These are phyloP conservation scores for Cottoperca gobio DNA, from an alignment of 2,797 vertebrate genomes.

Conservation along the genomic window DNA sequence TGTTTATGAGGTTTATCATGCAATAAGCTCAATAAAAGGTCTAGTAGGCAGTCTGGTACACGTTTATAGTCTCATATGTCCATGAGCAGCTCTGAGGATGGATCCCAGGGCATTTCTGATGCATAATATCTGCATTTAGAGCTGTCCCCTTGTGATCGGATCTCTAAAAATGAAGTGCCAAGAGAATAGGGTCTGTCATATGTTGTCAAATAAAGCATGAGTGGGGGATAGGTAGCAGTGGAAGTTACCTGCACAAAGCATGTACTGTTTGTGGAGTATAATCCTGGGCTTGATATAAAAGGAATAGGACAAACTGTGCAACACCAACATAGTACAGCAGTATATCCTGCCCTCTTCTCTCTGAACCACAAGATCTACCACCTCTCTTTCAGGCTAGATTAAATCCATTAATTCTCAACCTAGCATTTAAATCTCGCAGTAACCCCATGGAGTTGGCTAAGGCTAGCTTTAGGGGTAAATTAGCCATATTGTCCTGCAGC, in stretches of 20 bases:
- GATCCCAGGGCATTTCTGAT: not conserved
- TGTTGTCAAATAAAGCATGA: slow-evolving; percentile 5
- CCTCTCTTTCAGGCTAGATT: slow-evolving; percentile 15
- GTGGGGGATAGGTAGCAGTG: not conserved
- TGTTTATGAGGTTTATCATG: not conserved
- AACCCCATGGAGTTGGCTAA: slow-evolving; percentile 34
- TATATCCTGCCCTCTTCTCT: not conserved
- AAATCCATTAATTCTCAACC: slow-evolving; percentile 38
- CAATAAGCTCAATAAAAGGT: not conserved
- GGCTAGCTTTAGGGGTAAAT: slow-evolving; percentile 40
- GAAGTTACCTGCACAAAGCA: slow-evolving; percentile 22
- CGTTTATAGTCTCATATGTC: not conserved
- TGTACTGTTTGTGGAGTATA: not conserved
- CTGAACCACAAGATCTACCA: not conserved
- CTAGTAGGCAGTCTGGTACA: not conserved
- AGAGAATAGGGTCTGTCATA: not conserved
- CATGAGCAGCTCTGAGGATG: not conserved
- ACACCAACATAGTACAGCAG: not conserved
- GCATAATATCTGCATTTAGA: not conserved
- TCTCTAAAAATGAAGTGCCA: not conserved
- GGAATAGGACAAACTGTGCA: not conserved
- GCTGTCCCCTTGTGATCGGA: not conserved
- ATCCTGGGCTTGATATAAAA: not conserved
- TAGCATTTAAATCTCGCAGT: slow-evolving; percentile 35
- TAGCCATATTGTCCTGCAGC: slow-evolving; percentile 44